Evolutionary conservation across 2,888 invertebrate genomes (phyloP), one percentile per base, ranked within the genome.

Genomic region (Aporophyla lueneburgensis): DNA sequence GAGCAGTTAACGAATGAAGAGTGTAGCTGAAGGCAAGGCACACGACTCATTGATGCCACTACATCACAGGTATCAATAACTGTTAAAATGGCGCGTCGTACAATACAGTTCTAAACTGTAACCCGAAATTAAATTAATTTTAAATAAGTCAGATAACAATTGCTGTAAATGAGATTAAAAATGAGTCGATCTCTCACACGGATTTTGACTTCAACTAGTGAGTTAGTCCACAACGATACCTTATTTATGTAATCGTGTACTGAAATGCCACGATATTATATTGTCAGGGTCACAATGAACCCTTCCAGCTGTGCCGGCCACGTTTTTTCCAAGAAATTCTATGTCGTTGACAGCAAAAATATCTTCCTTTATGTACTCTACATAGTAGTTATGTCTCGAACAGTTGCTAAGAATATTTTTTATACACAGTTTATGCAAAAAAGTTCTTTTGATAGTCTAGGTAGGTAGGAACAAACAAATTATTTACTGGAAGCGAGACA

Each of bases 401-500:
- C 49, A 49, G 33, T 24, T 40, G 21, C n/a, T 0, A 54, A 27
- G 9, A 43, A 49, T 53, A 53, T 0, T 43, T n/a, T 63, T 56
- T 78, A 4, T 24, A 49, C 14, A 24, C 14, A 78, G 21, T 78
- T 62, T 51, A 4, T 51, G 40, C 27, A 56, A 62, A 56, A 49
- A 16, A 19, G 19, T 62, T 21, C 0, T 51, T 53, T 56, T 77
- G n/a, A 78, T 49, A 43, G 54, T 74, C 49, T 43, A 74, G 46
- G 5, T 46, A 80, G 40, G 27, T 43, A 43, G 43, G 53, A 80
- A 66, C 54, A 74, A 67, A 65, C 49, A 67, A 80, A 80, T 43
- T 80, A 72, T 72, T 72, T 46, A 80, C 73, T 61, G 81, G 74
- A 80, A 74, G 21, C 46, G 33, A 62, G 56, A 62, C 51, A 62